Conservation (phyloP, 2,888 invertebrate species). For the Piscicola geometra region DNA sequence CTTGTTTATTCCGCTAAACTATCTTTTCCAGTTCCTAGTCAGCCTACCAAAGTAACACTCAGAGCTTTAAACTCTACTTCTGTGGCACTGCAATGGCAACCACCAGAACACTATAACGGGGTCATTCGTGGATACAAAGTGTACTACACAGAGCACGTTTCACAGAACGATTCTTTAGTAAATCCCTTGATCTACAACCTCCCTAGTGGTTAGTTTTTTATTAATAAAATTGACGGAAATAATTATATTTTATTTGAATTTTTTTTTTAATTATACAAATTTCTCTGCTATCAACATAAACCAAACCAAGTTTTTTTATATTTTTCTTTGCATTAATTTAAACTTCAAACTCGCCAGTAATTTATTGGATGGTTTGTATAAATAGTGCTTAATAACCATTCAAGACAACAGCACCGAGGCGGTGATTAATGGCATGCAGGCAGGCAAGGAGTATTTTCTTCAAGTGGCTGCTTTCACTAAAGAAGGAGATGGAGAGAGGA, state of each 20-base stretch:
- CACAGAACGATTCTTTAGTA: background rate
- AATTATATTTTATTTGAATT: no score
- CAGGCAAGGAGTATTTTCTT: background rate
- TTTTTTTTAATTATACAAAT: no score
- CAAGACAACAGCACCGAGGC: background rate
- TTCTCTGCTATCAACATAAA: no score
- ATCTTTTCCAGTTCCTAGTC: background rate
- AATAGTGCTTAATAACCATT: background rate
- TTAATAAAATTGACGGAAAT: no score
- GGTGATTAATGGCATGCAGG: background rate
- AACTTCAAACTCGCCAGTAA: no score
- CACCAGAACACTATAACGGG: background rate
- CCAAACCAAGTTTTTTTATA: no score
- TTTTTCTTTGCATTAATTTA: background rate
- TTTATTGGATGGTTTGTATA: no score
- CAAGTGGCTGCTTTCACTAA: background rate
- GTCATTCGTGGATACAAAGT: background rate
- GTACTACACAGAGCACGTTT: background rate
- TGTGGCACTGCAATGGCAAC: background rate
- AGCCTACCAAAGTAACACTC: background rate
- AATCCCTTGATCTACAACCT: background rate
- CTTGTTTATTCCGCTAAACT: background rate
- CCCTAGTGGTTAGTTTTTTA: background rate
- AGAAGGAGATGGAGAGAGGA: conserved; percentile 2
- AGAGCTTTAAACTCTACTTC: background rate